Evolutionary conservation across 2,888 invertebrate species (phyloP).

Genomic region (Xestia rhomboidea): DNA sequence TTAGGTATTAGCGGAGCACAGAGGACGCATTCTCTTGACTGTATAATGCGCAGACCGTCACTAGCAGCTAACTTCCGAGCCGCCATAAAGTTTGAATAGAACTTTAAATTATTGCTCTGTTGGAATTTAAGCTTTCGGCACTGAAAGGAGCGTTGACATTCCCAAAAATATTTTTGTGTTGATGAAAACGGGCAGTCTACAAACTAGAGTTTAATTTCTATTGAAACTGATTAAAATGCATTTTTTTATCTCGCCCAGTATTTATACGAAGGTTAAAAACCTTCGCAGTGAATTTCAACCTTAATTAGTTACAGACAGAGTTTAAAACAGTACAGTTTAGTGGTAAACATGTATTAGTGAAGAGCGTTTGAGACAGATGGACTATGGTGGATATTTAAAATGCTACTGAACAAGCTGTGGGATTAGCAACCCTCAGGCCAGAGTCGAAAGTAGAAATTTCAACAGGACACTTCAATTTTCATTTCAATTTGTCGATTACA

Average conservation of each 20-base stretch:
- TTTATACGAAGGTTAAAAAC: not conserved
- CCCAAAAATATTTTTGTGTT: not conserved
- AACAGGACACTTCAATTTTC: not conserved
- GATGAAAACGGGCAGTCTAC: not conserved
- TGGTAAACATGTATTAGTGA: not conserved
- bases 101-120: not conserved
- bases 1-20: too few relatives aligned
- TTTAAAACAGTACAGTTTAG: not conserved
- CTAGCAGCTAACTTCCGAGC: too few relatives aligned
- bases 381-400: not conserved
- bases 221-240: not conserved
- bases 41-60: too few relatives aligned
- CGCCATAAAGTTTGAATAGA: too few relatives aligned
- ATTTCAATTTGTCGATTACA: conserved; percentile 11
- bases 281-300: not conserved
- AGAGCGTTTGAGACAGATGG: not conserved
- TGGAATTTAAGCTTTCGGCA: not conserved
- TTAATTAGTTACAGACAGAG: not conserved
- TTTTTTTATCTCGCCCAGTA: too few relatives aligned
- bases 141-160: not conserved
- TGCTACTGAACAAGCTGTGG: not conserved
- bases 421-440: not conserved
- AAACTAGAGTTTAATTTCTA: not conserved
- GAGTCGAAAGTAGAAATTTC: not conserved
- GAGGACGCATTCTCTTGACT: too few relatives aligned